Conservation (phyloP, 2,113 vertebrate genomes). For the Macquaria australasica region DNA sequence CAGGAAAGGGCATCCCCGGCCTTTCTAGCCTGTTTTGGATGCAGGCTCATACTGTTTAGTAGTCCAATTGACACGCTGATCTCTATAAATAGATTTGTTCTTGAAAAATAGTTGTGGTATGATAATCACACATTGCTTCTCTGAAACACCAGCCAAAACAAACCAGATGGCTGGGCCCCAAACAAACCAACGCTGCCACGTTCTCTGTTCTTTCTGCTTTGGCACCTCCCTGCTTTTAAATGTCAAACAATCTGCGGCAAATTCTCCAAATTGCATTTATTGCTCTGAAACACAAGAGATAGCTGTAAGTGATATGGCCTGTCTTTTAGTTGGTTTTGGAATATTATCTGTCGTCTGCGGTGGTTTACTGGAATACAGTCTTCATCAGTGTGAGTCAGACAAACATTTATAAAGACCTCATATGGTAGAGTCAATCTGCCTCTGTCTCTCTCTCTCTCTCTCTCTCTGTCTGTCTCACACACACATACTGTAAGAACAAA, state of each 20-base stretch:
- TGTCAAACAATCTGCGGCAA: constrained; percentile 47
- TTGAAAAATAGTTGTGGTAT: constrained; percentile 73
- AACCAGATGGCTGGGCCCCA: constrained; percentile 59
- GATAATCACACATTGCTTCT: constrained; percentile 71
- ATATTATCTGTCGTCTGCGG: constrained; percentile 28
- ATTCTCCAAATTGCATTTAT: constrained; percentile 35
- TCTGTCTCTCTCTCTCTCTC: background rate
- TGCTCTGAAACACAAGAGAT: constrained; percentile 30
- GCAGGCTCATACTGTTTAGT: constrained; percentile 42
- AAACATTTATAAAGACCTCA: constrained; percentile 57
- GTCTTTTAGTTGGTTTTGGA: constrained; percentile 42
- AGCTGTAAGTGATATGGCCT: constrained; percentile 17
- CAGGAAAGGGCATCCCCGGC: constrained; percentile 31
- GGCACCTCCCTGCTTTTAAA: constrained; percentile 48
- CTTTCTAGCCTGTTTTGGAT: constrained; percentile 28
- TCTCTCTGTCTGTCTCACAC: background rate
- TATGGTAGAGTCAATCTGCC: constrained; percentile 27
- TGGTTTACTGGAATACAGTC: constrained; percentile 66
- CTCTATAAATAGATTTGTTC: constrained; percentile 82
- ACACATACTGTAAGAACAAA: constrained; percentile 11
- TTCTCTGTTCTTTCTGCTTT: constrained; percentile 54
- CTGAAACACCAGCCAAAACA: constrained; percentile 66
- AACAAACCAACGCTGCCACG: constrained; percentile 54
- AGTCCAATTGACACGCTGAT: constrained; percentile 62
- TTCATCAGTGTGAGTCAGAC: constrained; percentile 42